Evolutionary conservation across 23 tunicate species (phyloP).

Genomic region (Halocynthia aurantium): DNA sequence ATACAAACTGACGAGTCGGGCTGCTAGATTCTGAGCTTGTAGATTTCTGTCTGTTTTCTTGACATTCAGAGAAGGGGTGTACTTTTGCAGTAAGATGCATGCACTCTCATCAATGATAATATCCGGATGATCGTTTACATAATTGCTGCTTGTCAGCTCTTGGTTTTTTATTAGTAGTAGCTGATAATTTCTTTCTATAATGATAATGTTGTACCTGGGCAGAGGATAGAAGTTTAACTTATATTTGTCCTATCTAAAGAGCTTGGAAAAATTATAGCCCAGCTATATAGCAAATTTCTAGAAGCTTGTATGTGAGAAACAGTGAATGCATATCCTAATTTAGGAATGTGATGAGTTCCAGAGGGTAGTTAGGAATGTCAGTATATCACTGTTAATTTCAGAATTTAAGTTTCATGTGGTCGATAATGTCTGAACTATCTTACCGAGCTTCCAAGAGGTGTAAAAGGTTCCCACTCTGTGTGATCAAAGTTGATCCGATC

Average conservation of each 20-base stretch:
- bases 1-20: neutral
- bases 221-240: neutral
- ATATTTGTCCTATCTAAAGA: no score
- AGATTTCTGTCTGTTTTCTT: slow-evolving; percentile 6
- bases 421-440: neutral
- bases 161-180: neutral
- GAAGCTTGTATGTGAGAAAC: neutral
- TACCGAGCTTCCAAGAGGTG: slow-evolving; percentile 56
- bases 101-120: slow-evolving; percentile 30
- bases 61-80: neutral
- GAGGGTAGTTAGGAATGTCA: neutral
- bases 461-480: slow-evolving; percentile 34
- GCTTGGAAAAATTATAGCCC: no score
- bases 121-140: slow-evolving; percentile 25
- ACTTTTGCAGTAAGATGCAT: slow-evolving; percentile 34
- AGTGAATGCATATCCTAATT: neutral
- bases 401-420: neutral
- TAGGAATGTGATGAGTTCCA: neutral
- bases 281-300: neutral
- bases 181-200: slow-evolving; percentile 29
- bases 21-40: neutral
- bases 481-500: slow-evolving; percentile 33
- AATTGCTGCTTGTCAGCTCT: neutral
- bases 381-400: neutral
- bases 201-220: slow-evolving; percentile 33